Evolutionary conservation across 2,797 vertebrate genomes (phyloP).

Genomic region (Sitta carolinensis): DNA sequence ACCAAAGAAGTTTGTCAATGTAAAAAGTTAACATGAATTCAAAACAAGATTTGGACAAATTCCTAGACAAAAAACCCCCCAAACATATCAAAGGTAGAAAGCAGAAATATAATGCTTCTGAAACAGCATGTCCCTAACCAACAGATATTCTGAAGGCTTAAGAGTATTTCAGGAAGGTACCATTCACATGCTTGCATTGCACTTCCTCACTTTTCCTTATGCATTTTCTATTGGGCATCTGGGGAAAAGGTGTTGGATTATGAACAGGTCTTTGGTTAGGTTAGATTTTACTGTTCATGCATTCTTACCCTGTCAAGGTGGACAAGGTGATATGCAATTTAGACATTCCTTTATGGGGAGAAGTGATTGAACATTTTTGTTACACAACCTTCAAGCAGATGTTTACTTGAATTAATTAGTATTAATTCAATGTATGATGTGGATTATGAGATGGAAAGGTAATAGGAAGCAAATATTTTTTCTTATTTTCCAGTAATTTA

Average conservation of each 20-base stretch:
- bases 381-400: not conserved
- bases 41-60: not conserved
- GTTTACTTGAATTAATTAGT: not conserved
- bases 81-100: not conserved
- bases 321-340: not conserved
- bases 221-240: not conserved
- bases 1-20: not conserved
- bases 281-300: not conserved
- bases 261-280: not conserved
- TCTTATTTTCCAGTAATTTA: not conserved
- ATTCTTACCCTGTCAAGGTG: not conserved
- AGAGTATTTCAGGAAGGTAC: not conserved
- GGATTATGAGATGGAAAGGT: not conserved
- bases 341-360: not conserved
- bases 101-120: not conserved
- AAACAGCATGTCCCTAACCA: not conserved
- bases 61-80: not conserved
- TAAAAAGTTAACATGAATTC: not conserved
- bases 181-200: not conserved
- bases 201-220: not conserved
- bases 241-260: not conserved
- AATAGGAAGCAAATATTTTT: not conserved
- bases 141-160: not conserved
- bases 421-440: not conserved
- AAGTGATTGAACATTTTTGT: not conserved